Evolutionary conservation across 1,140 invertebrate species (phyloP), one percentile per base, ranked within the genome.

Genomic region (Babylonia areolata): DNA sequence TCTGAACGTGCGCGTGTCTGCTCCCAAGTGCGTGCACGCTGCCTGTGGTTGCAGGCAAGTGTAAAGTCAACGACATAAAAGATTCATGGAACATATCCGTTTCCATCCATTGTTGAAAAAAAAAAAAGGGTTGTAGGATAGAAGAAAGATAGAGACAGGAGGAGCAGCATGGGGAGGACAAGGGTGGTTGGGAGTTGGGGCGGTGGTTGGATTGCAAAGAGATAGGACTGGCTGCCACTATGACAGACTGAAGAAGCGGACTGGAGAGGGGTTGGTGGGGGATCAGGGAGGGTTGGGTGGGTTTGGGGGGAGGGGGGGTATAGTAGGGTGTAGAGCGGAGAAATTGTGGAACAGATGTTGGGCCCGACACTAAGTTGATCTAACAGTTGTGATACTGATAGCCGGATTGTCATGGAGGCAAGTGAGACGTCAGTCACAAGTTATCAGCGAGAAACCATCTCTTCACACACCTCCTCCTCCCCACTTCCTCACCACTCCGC

Each of bases 361-460:
- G 3, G 75, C 40, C n/a, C 35, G 75, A 37, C 75, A 77, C 15
- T 64, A 40, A 77, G 75, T 28, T 40, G 75, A 77, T 37, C 75
- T 40, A 40, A 28, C 75, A 77, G 75, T 77, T 77, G 75, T 5
- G 35, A 15, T 39, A 37, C 33, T 77, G 75, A 77, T 37, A 28
- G 39, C 75, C 31, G 33, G 33, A 35, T 28, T 77, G 75, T 40
- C 75, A 39, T 17, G 37, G 40, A 80, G 31, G 39, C 40, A 1
- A 80, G 40, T 54, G 78, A 80, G 78, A 40, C 28, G 78, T 80
- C 78, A 80, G 78, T 80, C 78, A 80, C 78, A 3, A 54, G 78
- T 54, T 80, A 80, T 80, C 78, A 80, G 15, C 58, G 58, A 64
- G 58, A 64, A 6, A 64, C 58, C 28, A 28, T 64, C 58, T 64